Evolutionary conservation across 2,797 vertebrate genomes (phyloP).

Genomic region (Oophaga sylvatica): DNA sequence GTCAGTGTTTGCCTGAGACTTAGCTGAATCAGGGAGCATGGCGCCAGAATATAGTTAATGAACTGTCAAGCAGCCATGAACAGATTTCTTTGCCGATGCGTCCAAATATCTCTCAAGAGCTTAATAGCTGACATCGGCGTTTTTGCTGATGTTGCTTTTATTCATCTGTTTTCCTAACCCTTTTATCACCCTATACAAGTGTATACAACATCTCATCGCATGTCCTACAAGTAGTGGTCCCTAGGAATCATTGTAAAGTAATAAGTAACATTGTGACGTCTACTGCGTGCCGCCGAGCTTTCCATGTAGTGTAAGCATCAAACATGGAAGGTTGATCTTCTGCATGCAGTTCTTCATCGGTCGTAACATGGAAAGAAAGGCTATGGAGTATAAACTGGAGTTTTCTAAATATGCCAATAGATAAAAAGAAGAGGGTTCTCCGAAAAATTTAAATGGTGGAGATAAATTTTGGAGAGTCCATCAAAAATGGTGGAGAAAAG

Average conservation of each 20-base stretch:
- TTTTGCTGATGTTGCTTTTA: slow-evolving; percentile 19
- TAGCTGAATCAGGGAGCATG: slow-evolving; percentile 80
- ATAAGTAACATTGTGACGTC: not conserved
- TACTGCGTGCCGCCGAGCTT: not conserved
- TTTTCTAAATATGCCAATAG: not conserved
- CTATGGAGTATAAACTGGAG: not conserved
- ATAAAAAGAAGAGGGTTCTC: no score
- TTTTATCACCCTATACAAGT: not conserved
- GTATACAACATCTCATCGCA: no score
- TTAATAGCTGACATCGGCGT: slow-evolving; percentile 46
- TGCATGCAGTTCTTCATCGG: not conserved
- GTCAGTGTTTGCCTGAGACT: slow-evolving; percentile 70
- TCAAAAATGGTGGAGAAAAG: no score
- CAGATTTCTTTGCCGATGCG: slow-evolving; percentile 69
- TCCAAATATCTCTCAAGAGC: slow-evolving; percentile 67
- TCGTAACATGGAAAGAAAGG: not conserved
- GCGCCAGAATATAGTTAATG: slow-evolving; percentile 80
- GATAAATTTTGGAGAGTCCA: no score
- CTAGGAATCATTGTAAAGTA: not conserved
- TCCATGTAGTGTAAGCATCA: not conserved
- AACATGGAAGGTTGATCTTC: not conserved
- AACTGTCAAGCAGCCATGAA: slow-evolving; percentile 73
- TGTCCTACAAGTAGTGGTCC: not conserved
- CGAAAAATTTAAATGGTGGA: no score
- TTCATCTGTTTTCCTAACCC: slow-evolving; percentile 13